These are phyloP conservation scores for Turnix velox DNA, from an alignment of 2,113 vertebrate genomes.

Conservation along the genomic window DNA sequence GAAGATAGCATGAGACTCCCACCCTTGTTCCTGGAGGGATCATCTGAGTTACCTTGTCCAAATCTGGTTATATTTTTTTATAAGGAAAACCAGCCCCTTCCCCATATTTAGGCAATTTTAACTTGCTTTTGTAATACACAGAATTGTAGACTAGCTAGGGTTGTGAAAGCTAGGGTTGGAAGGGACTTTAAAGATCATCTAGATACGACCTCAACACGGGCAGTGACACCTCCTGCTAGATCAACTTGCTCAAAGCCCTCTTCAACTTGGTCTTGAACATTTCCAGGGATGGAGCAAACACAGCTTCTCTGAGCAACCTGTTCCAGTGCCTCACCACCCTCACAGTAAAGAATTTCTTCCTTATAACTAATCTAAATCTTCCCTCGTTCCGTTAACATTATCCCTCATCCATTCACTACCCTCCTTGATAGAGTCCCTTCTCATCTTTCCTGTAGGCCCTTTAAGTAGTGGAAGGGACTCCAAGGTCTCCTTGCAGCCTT, in stretches of 20 bases:
- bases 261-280: background rate
- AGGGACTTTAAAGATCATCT: background rate
- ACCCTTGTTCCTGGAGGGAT: fast-evolving
- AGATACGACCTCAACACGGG: background rate
- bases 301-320: background rate
- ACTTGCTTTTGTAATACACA: background rate
- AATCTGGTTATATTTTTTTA: too few relatives aligned
- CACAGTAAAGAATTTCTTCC: background rate
- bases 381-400: background rate
- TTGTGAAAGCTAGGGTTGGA: background rate
- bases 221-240: background rate
- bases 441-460: background rate
- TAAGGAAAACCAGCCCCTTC: background rate
- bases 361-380: background rate
- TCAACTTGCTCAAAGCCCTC: background rate
- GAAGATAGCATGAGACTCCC: fast-evolving
- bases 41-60: fast-evolving
- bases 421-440: background rate
- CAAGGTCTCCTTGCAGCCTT: background rate
- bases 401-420: background rate
- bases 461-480: background rate
- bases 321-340: background rate
- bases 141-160: too few relatives aligned
- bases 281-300: background rate
- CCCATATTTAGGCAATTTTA: background rate